Evolutionary conservation across 2,113 vertebrate species (phyloP).

Genomic region (Catharus fuscescens): DNA sequence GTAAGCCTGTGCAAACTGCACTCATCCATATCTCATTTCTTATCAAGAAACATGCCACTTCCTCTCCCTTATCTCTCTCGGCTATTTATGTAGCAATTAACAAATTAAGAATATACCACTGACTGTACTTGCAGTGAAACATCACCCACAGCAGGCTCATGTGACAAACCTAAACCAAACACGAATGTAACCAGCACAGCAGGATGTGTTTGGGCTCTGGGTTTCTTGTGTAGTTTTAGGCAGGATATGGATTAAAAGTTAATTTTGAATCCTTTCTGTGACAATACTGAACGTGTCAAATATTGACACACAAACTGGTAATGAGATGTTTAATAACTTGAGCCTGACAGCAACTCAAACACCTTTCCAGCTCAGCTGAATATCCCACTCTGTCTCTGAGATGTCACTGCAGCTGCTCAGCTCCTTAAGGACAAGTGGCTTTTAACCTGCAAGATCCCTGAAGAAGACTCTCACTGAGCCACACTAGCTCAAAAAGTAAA

Average conservation of each 20-base stretch:
- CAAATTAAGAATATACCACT: background rate
- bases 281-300: accelerated
- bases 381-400: background rate
- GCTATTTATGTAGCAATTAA: background rate
- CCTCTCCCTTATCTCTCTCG: background rate
- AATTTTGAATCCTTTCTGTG: background rate
- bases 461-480: background rate
- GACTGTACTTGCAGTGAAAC: background rate
- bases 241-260: background rate
- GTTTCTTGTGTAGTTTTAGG: background rate
- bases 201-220: background rate
- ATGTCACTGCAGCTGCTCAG: background rate
- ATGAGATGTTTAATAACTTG: background rate
- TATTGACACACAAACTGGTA: accelerated
- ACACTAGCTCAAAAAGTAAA: background rate
- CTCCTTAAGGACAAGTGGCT: background rate
- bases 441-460: background rate
- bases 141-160: background rate
- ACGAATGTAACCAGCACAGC: accelerated
- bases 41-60: background rate
- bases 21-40: background rate
- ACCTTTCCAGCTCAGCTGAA: background rate
- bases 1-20: background rate
- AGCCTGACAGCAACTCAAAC: background rate
- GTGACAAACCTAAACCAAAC: background rate